These are phyloP conservation scores for Notocelia uddmanniana DNA, from an alignment of 2,888 invertebrate genomes.

Conservation along the genomic window DNA sequence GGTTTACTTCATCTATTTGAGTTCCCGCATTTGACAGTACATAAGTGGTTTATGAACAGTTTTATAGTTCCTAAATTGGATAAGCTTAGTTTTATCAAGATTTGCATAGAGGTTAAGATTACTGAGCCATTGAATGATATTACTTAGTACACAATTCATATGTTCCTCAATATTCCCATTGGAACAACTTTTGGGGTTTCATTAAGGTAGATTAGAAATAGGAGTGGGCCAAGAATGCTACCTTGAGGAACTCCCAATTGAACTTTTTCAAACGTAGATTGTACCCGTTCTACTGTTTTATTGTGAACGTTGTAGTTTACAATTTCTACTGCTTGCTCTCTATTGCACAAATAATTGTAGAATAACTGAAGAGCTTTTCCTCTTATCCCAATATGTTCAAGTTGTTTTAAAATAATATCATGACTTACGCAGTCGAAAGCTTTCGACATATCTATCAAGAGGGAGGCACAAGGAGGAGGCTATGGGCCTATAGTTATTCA, in stretches of 20 bases:
- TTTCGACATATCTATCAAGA: no score
- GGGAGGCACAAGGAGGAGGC: no score
- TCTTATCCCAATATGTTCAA: background rate
- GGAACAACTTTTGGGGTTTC: background rate
- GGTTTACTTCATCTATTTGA: no score
- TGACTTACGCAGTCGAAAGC: no score
- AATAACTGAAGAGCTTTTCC: conserved; percentile 5
- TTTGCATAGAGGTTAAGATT: background rate
- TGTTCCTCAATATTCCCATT: no score
- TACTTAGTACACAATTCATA: no score
- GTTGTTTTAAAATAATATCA: no score
- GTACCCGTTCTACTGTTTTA: no score
- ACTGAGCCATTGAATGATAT: no score
- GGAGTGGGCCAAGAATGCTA: conserved; percentile 2
- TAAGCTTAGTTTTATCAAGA: background rate
- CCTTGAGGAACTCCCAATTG: background rate
- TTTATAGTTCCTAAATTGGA: background rate
- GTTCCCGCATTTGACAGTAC: background rate
- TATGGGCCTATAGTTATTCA: no score
- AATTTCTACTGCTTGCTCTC: conserved; percentile 8
- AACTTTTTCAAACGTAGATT: background rate
- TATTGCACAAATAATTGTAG: conserved; percentile 7
- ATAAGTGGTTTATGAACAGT: background rate
- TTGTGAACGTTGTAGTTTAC: background rate
- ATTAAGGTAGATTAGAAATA: background rate